A percentile compares a stretch with the other conserved stretches of the same genome.
phyloP scores from a whole-genome alignment of 1,140 invertebrate genomes.

The Eumeta japonica region DNA sequence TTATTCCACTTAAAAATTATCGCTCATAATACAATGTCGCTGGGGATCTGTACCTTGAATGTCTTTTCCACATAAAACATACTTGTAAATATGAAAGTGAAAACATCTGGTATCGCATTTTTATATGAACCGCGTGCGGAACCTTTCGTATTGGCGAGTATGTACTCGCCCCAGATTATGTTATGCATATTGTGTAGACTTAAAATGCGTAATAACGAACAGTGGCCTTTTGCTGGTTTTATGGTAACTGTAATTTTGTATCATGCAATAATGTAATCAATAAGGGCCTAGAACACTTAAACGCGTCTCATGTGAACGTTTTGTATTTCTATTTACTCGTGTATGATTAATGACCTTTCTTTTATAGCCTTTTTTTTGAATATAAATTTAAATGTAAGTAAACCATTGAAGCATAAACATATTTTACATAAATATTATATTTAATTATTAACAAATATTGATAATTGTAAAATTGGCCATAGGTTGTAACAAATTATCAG shows the following conservation, averaged over 20 bases:
- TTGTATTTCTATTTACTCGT: slow-evolving; percentile 40
- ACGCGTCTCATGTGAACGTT: slow-evolving; percentile 26
- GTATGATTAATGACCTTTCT: slow-evolving; percentile 39
- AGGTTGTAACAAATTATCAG: slow-evolving; percentile 57
- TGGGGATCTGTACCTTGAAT: too few species aligned
- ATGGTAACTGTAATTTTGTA: slow-evolving; percentile 18
- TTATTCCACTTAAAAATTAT: too few species aligned
- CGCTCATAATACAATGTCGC: too few species aligned
- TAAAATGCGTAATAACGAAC: slow-evolving; percentile 46
- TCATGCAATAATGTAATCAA: too few species aligned
- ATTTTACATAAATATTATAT: slow-evolving; percentile 58
- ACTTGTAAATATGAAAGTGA: too few species aligned
- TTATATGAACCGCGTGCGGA: too few species aligned
- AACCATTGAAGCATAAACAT: slow-evolving; percentile 54
- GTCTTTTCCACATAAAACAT: too few species aligned
- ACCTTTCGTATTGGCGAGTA: too few species aligned
- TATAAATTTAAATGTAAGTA: slow-evolving; percentile 54
- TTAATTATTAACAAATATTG: slow-evolving; percentile 57
- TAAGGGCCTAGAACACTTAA: too few species aligned
- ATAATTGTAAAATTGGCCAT: slow-evolving; percentile 57
- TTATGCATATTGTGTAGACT: too few species aligned
- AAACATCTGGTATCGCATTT: too few species aligned
- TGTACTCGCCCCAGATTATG: too few species aligned
- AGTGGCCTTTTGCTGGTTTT: slow-evolving; percentile 48
- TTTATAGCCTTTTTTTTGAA: slow-evolving; percentile 47